Conservation (phyloP, 2,113 vertebrate species). For the Romanogobio albipinnatus region DNA sequence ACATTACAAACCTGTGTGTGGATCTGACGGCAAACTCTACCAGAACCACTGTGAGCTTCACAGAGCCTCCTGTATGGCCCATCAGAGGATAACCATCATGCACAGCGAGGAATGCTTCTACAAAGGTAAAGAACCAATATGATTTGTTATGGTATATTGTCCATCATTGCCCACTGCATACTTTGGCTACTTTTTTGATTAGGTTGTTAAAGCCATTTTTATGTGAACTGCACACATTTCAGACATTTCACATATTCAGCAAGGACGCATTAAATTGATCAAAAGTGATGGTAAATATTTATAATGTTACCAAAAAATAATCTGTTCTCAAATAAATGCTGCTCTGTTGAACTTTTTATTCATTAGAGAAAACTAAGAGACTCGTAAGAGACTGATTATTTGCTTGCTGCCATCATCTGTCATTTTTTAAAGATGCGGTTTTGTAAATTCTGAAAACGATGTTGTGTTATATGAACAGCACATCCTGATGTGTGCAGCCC, state of each 20-base stretch:
- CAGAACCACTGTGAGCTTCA: constrained; percentile 96
- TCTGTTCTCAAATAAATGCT: too few relatives aligned
- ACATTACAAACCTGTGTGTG: constrained; percentile 93
- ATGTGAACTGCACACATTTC: neutral
- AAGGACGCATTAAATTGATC: too few relatives aligned
- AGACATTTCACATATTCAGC: too few relatives aligned
- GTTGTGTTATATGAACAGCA: neutral
- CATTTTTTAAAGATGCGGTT: neutral
- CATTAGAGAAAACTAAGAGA: too few relatives aligned
- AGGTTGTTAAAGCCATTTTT: neutral
- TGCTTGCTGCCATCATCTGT: neutral
- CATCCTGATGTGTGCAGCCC: neutral
- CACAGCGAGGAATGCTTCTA: constrained; percentile 96
- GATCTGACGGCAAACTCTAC: constrained; percentile 93
- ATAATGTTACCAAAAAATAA: too few relatives aligned
- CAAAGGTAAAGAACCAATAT: constrained; percentile 80
- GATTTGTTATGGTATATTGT: neutral
- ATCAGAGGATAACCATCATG: constrained; percentile 86
- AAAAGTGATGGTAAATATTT: too few relatives aligned
- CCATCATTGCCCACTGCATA: neutral
- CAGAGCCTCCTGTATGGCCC: constrained; percentile 86
- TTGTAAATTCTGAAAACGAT: neutral
- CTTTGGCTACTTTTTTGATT: neutral
- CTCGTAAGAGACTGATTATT: neutral
- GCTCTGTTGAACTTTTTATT: too few relatives aligned